phyloP scores from a whole-genome alignment of 2,888 invertebrate species.

The Nowickia ferox region DNA sequence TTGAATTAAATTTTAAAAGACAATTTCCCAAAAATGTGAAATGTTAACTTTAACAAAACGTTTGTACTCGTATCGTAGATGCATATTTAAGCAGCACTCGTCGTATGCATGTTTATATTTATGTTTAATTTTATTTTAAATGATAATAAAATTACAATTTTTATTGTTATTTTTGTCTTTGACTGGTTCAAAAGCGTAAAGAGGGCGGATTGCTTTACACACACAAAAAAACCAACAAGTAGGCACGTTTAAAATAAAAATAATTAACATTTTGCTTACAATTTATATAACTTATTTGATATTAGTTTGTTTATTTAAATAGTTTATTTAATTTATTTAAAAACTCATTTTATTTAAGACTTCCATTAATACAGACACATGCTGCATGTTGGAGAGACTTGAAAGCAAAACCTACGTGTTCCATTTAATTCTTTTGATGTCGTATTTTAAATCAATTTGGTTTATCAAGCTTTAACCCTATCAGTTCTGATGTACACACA shows the following conservation, averaged over 20 bases:
- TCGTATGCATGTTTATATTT: background rate
- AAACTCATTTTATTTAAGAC: constrained; percentile 35
- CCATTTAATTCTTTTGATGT: constrained; percentile 31
- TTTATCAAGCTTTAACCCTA: constrained; percentile 53
- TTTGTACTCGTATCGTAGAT: background rate
- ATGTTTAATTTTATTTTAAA: constrained; percentile 37
- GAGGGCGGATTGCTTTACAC: constrained; percentile 6
- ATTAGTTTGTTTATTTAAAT: constrained; percentile 10
- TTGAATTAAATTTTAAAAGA: constrained; percentile 33
- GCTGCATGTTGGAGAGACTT: constrained; percentile 44
- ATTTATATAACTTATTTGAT: constrained; percentile 2
- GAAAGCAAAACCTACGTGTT: constrained; percentile 59
- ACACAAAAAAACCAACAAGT: constrained; percentile 29
- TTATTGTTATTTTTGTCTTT: constrained; percentile 2
- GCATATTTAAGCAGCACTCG: background rate
- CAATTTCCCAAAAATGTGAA: constrained; percentile 18
- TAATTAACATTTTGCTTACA: constrained; percentile 52
- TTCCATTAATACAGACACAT: constrained; percentile 22
- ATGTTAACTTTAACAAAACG: constrained; percentile 4
- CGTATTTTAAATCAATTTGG: constrained; percentile 31
- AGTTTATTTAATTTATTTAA: constrained; percentile 29
- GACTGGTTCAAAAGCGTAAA: background rate
- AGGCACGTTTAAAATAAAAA: constrained; percentile 50
- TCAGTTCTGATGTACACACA: background rate
- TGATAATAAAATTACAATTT: constrained; percentile 33